phyloP scores from a whole-genome alignment of 2,888 invertebrate species.

The Glaucopsyche alexis region DNA sequence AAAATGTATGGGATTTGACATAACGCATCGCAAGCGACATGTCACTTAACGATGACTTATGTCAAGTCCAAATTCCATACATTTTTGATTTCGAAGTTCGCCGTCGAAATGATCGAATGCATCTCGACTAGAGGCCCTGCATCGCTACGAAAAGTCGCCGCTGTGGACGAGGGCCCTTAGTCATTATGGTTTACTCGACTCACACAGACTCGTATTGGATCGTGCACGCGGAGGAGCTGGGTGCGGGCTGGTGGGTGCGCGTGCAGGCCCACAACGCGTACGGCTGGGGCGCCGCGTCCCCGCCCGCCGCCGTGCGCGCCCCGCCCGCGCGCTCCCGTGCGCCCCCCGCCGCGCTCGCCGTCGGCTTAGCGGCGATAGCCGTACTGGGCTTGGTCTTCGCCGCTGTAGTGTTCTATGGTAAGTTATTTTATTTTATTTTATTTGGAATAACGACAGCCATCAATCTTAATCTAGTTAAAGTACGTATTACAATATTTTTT shows the following conservation, averaged over 20 bases:
- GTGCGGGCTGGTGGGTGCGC: constrained; percentile 85
- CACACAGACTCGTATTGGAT: constrained; percentile 88
- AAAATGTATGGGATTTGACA: no score
- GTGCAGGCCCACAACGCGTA: constrained; percentile 89
- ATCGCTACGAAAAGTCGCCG: no score
- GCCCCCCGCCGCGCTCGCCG: constrained; percentile 80
- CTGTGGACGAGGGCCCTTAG: no score
- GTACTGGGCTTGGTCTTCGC: constrained; percentile 83
- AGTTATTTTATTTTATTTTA: constrained; percentile 23
- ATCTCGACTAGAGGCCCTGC: no score
- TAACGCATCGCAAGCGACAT: no score
- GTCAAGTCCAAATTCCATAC: no score
- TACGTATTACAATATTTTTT: no score
- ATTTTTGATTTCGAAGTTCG: no score
- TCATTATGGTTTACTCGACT: neutral
- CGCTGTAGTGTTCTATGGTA: constrained; percentile 51
- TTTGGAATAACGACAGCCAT: no score
- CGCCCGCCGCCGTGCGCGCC: constrained; percentile 67
- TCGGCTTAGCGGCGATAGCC: constrained; percentile 83
- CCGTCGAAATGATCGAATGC: no score
- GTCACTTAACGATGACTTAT: no score
- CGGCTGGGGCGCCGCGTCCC: constrained; percentile 91
- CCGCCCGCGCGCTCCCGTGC: constrained; percentile 24
- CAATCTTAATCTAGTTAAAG: no score
- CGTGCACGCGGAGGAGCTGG: constrained; percentile 82